Evolutionary conservation across 2,113 vertebrate genomes (phyloP), one percentile per base, ranked within the genome.

Genomic region (Sphyrna mokarran): DNA sequence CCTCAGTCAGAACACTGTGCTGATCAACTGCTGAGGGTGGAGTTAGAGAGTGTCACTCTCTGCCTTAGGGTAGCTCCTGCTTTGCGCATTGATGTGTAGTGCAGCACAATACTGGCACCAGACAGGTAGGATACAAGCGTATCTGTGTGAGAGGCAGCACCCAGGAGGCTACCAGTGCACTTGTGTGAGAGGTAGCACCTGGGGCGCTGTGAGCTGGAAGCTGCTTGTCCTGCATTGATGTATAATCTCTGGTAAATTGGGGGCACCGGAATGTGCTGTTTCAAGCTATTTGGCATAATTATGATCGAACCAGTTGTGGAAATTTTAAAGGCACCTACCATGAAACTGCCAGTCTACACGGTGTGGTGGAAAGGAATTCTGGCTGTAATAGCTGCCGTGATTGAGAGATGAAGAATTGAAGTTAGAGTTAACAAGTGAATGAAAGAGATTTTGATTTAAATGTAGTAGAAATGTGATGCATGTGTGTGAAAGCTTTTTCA

Each of bases 1-100:
- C 48, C 43, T 54, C 86, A 89, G 86, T 89, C 86, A 89, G 86
- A 48, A 89, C 86, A 89, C 86, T 29, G 43, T 58, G n/a, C 78
- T 83, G 78, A 83, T 83, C n/a, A 14, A 14, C 78, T 83, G 78
- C 14, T 37, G 78, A 37, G n/a, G 78, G 78, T 18, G 78, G 78
- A 83, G 78, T n/a, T 16, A n/a, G 14, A 83, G n/a, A 40, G 78
- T 20, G 78, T 20, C 37, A 7, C 20, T 33, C 14, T 33, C 48
- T 89, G 86, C 48, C 26, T 11, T 7, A 3, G 14, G 48, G 43
- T 22, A 54, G 11, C 6, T 26, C 26, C 11, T 13, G 22, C 43
- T 54, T 29, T 48, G 43, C 86, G 23, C 26, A 29, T 58, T 58
- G 23, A 48, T 58, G 40, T 5, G 23, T 14, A 58, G 86, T 58